Evolutionary conservation across 2,888 invertebrate species (phyloP), one percentile per base, ranked within the genome.

Genomic region (Rambutsinella grinnellia): DNA sequence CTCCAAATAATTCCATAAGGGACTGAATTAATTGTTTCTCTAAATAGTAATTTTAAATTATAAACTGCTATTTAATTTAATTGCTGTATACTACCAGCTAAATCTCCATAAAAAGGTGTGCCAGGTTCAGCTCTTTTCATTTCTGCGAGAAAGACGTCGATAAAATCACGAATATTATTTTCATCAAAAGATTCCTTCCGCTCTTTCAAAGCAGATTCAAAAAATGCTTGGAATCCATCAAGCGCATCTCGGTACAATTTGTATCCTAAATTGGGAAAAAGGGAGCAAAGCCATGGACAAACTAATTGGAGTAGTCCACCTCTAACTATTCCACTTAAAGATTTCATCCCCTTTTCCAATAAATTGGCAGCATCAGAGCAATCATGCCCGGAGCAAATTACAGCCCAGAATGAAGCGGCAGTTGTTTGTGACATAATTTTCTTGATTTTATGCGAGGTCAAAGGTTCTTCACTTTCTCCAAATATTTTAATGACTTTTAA

Each of bases 91-190:
- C 8, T 58, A 49, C 58, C 63, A 51, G 51, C 57, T 0, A 27
- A 27, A 46, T 57, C 49, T 3, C 67, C 74, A 15, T 67, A 36
- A 62, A 75, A 75, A 2, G n/a, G 1, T 3, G 74, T 67, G 0
- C n/a, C 21, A 1, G 66, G 46, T 10, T 63, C 65, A 1, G 23
- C 13, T 19, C 70, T 69, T 23, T 70, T 76, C 23, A 70, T 53
- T 56, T 76, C 76, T 5, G 49, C 51, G 19, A 70, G 3, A 26
- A 51, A 76, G 0, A 63, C 63, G 19, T 69, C 69, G 0, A 67
- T 63, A 62, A 68, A 76, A 54, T 79, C 76, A n/a, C 65, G 68
- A 1, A 56, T 57, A 63, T 74, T 19, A 19, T 70, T 36, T 2
- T 71, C 46, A 15, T 61, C 24, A 53, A 54, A 60, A 46, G 54